phyloP scores from a whole-genome alignment of 2,888 invertebrate genomes.

The Germaria angustata region DNA sequence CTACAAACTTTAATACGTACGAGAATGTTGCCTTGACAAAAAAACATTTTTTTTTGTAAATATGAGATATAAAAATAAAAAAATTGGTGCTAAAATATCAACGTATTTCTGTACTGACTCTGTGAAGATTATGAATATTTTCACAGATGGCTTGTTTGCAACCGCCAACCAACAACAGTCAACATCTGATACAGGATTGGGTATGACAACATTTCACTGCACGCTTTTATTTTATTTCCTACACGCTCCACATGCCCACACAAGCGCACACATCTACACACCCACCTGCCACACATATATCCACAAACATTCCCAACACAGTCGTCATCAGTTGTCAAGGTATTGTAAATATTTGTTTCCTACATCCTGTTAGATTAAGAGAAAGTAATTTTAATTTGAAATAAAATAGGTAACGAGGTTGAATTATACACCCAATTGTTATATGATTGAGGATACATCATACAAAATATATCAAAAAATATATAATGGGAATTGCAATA shows the following conservation, averaged over 20 bases:
- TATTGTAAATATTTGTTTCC: conserved; percentile 49
- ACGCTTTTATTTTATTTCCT: neutral
- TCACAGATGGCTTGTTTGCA: conserved; percentile 26
- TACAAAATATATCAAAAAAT: too few relatives aligned
- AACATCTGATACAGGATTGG: conserved; percentile 5
- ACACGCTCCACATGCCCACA: neutral
- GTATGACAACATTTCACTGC: neutral
- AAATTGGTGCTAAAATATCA: conserved; percentile 9
- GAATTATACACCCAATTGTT: too few relatives aligned
- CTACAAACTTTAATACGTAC: conserved; percentile 31
- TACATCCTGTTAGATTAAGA: conserved; percentile 2
- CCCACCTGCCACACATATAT: neutral
- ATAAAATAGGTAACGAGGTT: neutral
- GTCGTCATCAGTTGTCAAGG: conserved; percentile 35
- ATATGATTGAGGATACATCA: too few relatives aligned
- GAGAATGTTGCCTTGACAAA: conserved; percentile 38
- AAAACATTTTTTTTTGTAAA: neutral
- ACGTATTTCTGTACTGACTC: neutral
- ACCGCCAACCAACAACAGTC: conserved; percentile 23
- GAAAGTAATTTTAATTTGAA: conserved; percentile 15
- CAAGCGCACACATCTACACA: neutral
- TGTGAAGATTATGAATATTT: conserved; percentile 47
- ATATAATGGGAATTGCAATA: too few relatives aligned
- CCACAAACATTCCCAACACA: neutral
- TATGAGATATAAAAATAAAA: neutral